phyloP scores from a whole-genome alignment of 2,797 vertebrate species.

The Eupleurogrammus muticus region DNA sequence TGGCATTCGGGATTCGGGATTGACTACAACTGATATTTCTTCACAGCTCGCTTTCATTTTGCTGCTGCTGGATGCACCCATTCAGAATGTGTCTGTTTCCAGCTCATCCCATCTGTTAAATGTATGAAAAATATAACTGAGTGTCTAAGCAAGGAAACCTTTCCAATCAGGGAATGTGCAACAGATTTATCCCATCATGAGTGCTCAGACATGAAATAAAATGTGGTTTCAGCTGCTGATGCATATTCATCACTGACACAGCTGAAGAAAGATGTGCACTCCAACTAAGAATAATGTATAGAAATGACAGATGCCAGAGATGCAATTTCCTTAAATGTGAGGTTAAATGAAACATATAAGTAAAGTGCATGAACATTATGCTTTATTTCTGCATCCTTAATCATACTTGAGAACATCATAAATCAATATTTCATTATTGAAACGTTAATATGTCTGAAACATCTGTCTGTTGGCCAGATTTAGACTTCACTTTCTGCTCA shows the following conservation, averaged over 20 bases:
- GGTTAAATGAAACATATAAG: not conserved
- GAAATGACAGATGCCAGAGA: slow-evolving; percentile 21
- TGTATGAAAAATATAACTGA: slow-evolving; percentile 30
- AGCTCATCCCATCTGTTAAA: slow-evolving; percentile 60
- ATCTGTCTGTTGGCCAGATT: slow-evolving; percentile 43
- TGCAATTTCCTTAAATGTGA: slow-evolving; percentile 17
- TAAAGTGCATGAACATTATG: not conserved
- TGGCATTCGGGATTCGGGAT: slow-evolving; percentile 7
- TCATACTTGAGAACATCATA: slow-evolving; percentile 19
- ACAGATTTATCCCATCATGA: not conserved
- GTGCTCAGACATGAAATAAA: not conserved
- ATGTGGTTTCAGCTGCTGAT: slow-evolving; percentile 19
- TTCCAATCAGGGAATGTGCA: not conserved
- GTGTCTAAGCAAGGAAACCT: slow-evolving; percentile 30
- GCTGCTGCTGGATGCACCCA: slow-evolving; percentile 9
- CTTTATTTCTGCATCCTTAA: slow-evolving; percentile 23
- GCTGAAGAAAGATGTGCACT: slow-evolving; percentile 8
- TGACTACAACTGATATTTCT: not conserved
- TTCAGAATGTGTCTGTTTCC: slow-evolving; percentile 38
- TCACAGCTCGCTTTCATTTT: slow-evolving; percentile 28
- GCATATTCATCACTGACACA: slow-evolving; percentile 12
- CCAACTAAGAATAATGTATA: slow-evolving; percentile 1
- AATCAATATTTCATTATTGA: slow-evolving; percentile 25
- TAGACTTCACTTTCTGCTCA: slow-evolving; percentile 58
- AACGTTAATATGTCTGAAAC: slow-evolving; percentile 30